Evolutionary conservation across 2,113 vertebrate species (phyloP).

Genomic region (Sitta europaea): DNA sequence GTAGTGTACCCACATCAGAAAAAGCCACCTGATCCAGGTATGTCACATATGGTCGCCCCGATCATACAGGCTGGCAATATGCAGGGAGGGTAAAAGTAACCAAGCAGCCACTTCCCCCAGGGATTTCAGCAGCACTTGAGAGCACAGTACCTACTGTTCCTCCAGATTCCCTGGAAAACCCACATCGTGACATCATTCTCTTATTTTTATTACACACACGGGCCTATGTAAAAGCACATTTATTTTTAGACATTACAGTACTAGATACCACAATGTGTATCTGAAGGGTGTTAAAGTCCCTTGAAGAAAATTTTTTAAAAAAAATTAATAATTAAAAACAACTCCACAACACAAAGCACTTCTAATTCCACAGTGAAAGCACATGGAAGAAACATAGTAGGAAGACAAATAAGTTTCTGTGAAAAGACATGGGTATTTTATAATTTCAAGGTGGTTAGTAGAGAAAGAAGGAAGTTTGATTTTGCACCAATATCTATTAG

Average conservation of each 20-base stretch:
- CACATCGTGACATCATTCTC: rapidly evolving
- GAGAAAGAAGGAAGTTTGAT: neutral
- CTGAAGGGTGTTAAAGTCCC: neutral
- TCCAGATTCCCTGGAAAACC: neutral
- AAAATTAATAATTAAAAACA: neutral
- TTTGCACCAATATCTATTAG: neutral
- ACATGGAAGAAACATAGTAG: rapidly evolving
- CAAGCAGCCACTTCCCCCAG: neutral
- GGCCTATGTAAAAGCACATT: neutral
- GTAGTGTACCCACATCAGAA: neutral
- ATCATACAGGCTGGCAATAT: neutral
- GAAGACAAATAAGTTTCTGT: neutral
- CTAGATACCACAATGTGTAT: rapidly evolving
- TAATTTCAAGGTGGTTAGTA: neutral
- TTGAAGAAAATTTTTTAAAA: neutral
- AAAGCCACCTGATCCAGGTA: neutral
- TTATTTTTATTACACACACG: neutral
- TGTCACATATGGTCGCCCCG: rapidly evolving
- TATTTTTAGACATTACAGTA: neutral
- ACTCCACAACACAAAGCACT: neutral
- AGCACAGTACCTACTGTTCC: rapidly evolving
- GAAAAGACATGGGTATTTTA: neutral
- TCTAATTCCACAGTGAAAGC: neutral
- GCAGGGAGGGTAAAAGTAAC: neutral
- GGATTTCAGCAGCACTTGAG: neutral